Base-by-base conservation (phyloP, 2,113 vertebrate species). In the Tinamus guttatus region DNA sequence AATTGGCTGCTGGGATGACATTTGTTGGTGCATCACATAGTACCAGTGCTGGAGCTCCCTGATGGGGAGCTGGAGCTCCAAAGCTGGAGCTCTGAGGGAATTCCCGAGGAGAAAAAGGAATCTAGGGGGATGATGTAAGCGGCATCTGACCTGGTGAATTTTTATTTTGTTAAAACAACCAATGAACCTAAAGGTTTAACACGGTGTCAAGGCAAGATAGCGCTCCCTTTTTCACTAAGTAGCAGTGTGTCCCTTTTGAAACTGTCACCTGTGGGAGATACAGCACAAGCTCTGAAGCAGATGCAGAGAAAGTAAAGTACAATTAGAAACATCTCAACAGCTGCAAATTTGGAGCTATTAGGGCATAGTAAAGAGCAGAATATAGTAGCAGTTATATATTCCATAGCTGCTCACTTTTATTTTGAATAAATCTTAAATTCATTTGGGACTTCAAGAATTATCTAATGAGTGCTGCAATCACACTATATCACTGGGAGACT, bases 341-440 rank as follows among this genome's bases (percentile, higher is more conserved):
- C 49, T 77, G 25, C 36, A 95, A 81, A 32, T 1, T 2, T 13
- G 65, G 1, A 59, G 34, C 43, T 95, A 89, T n/a, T 5, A 69
- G 67, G 22, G n/a, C 2, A 6, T 36, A 32, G 34, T n/a, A n/a
- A 69, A 78, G n/a, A 92, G 34, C 12, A 67, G 52, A 36, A 21
- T 20, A 7, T 17, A 68, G 21, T 3, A 54, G 69, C 73, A 93
- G 34, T 73, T 77, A 68, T 77, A 68, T 49, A 49, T 49, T 43
- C 40, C 60, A 45, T 47, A 67, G 32, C 74, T 47, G 20, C 52
- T 79, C 59, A 28, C 22, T 63, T 69, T 24, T 36, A 36, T 52
- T 94, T 82, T 65, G 27, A 80, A 69, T 40, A 82, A 67, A 84
- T 20, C 34, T 81, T 43, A 76, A 83, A 32, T 47, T 73, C 67